Conservation (phyloP, 2,888 invertebrate genomes). For the Trichacis sp. region DNA sequence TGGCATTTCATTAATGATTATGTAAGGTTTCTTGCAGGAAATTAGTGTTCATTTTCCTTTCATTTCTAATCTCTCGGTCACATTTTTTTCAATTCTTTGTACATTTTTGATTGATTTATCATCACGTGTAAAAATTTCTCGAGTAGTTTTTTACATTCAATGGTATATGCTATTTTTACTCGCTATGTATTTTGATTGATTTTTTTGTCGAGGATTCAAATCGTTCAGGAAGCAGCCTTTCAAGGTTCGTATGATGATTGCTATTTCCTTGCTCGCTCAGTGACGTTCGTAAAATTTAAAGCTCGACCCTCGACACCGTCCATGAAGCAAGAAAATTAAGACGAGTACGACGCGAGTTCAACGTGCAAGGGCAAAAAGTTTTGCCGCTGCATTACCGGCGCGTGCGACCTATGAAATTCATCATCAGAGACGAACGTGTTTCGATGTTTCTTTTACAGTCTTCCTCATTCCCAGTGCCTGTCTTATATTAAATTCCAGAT, state of each 20-base stretch:
- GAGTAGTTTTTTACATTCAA: too few relatives aligned
- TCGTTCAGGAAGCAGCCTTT: too few relatives aligned
- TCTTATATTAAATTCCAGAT: neutral
- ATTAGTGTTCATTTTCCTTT: too few relatives aligned
- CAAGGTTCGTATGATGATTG: neutral
- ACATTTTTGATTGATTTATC: too few relatives aligned
- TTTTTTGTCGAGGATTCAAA: too few relatives aligned
- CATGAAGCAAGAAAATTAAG: conserved; percentile 29
- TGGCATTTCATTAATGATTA: too few relatives aligned
- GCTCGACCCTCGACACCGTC: conserved; percentile 13
- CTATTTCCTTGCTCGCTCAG: conserved; percentile 8
- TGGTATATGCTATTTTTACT: too few relatives aligned
- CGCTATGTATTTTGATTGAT: too few relatives aligned
- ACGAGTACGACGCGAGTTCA: conserved; percentile 25
- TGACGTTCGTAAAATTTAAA: conserved; percentile 26
- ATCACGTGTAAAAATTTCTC: too few relatives aligned
- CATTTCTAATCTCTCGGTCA: too few relatives aligned
- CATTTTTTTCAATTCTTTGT: too few relatives aligned
- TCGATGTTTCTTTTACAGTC: neutral
- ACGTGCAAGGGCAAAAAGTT: conserved; percentile 27
- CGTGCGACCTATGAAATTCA: conserved; percentile 22
- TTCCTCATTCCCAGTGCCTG: neutral
- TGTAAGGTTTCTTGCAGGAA: too few relatives aligned
- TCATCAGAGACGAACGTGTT: conserved; percentile 6
- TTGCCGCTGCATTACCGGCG: conserved; percentile 11